These are phyloP conservation scores for Agrenia bidenticulata DNA, from an alignment of 2,888 invertebrate species.

Conservation along the genomic window DNA sequence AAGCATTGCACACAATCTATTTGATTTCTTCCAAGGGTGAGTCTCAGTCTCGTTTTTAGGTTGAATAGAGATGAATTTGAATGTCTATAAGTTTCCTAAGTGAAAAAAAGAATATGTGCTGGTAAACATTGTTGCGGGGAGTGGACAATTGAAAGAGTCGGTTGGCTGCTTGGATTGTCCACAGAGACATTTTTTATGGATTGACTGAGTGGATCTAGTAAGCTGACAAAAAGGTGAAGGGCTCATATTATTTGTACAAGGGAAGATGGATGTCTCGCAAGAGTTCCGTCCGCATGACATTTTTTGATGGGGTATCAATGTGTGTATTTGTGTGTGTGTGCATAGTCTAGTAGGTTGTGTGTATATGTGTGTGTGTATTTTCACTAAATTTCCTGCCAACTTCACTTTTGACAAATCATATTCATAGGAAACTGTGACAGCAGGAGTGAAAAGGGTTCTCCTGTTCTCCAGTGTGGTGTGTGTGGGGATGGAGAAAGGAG, in stretches of 20 bases:
- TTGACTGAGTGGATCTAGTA: conserved; percentile 7
- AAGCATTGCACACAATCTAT: no score
- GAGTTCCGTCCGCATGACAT: conserved; percentile 50
- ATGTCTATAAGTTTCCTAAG: no score
- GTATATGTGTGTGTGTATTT: conserved; percentile 28
- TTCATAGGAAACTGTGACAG: conserved; percentile 45
- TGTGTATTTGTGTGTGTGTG: conserved; percentile 28
- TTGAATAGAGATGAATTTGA: no score
- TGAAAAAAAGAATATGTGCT: no score
- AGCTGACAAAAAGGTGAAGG: conserved; percentile 20
- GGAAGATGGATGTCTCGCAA: conserved; percentile 42
- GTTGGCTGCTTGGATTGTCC: conserved; percentile 4
- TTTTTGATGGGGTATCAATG: conserved; percentile 53
- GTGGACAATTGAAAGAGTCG: conserved; percentile 4
- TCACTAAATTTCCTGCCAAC: conserved; percentile 50
- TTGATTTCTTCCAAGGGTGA: no score
- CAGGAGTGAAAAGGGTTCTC: conserved; percentile 8
- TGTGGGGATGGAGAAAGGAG: conserved; percentile 1
- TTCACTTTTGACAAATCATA: conserved; percentile 53
- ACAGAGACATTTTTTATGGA: conserved; percentile 1
- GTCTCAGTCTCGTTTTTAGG: no score
- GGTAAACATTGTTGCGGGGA: conserved; percentile 6
- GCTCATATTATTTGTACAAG: conserved; percentile 14
- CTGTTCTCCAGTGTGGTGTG: not conserved
- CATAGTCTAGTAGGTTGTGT: conserved; percentile 1